phyloP scores from a whole-genome alignment of 2,113 vertebrate species.

The Eupsittula cactorum region DNA sequence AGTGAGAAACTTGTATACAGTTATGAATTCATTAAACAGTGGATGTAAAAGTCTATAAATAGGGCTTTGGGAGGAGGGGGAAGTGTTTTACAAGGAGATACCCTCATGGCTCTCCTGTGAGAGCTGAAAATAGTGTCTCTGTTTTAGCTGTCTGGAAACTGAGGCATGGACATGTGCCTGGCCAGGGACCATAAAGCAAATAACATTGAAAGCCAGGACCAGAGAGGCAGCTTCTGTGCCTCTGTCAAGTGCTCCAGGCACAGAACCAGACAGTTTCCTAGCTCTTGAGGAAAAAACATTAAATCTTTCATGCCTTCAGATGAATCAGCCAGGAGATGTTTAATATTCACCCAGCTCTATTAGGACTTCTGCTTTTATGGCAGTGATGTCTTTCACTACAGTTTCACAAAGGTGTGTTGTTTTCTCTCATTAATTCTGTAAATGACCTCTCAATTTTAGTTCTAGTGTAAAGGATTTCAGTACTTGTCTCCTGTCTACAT shows the following conservation, averaged over 20 bases:
- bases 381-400: background rate
- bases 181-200: background rate
- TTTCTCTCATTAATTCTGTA: background rate
- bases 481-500: background rate
- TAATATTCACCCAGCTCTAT: background rate
- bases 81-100: background rate
- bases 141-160: background rate
- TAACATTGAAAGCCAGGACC: background rate
- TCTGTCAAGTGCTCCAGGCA: background rate
- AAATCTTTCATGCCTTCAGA: background rate
- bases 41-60: background rate
- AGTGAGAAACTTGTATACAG: background rate
- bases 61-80: background rate
- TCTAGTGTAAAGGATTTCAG: background rate
- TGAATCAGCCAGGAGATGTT: background rate
- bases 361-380: background rate
- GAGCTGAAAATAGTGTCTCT: background rate
- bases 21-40: background rate
- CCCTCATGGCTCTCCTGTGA: background rate
- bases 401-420: background rate
- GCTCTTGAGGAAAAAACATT: background rate
- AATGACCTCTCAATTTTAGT: background rate
- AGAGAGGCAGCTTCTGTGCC: background rate
- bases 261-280: background rate
- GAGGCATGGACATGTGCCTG: background rate